Base-by-base conservation (phyloP, 2,113 vertebrate genomes). In the Herpetotheres cachinnans region DNA sequence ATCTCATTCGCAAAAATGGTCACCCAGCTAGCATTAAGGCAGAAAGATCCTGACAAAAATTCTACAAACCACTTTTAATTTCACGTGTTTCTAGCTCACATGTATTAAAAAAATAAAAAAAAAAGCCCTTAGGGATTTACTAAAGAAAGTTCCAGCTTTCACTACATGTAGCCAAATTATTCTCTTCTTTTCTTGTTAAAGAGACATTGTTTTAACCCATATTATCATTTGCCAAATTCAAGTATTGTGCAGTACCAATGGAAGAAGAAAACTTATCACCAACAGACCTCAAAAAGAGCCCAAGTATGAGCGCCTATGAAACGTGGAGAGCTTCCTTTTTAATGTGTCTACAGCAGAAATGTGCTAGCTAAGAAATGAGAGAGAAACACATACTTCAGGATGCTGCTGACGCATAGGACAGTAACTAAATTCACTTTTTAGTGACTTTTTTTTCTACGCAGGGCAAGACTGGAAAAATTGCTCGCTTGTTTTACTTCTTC, bases 261-360 rank as follows among this genome's bases (percentile, higher is more conserved):
- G 46, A 14, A 80, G 26, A n/a, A 67, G 52, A 54, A 40, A 21
- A 1, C 16, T 17, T 30, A 47, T 8, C 42, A 34, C 34, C 32
- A 78, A 13, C 16, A 78, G 44, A 72, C 42, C 36, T 44, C 21
- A 36, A 47, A 25, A 32, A 25, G 21, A 46, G 24, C n/a, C 20
- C 2, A 4, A 46, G 17, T 6, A 32, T 2, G 21, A 5, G 3
- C 13, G 3, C 0, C 42, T 25, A 5, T 19, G 26, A 36, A 72
- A 40, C 1, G 8, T 1, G 21, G 30, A 9, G 10, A 72, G 46
- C 13, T 12, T 17, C 44, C 11, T 46, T 74, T 63, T 36, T 24
- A 27, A 62, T 6, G 9, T 2, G 7, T 3, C 42, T 36, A 19
- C 25, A 42, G 34, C 38, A 50, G 54, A 36, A 66, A 38, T 1